A percentile compares a stretch with the other conserved stretches of the same genome.
phyloP scores from a whole-genome alignment of 2,113 vertebrate species.

The Hystrix brachyura region DNA sequence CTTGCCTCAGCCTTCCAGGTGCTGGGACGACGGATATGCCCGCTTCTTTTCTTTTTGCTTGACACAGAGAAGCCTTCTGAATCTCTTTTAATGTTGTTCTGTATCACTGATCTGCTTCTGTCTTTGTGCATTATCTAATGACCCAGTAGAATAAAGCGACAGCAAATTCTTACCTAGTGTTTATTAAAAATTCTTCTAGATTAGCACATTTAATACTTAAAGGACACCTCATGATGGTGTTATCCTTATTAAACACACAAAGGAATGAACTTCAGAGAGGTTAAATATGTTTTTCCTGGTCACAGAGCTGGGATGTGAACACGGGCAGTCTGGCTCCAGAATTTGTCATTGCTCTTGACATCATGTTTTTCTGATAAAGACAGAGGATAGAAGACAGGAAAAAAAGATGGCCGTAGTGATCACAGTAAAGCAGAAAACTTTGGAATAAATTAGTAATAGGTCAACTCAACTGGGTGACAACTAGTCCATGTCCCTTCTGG shows the following conservation, averaged over 20 bases:
- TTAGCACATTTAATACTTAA: not conserved
- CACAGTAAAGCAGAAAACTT: not conserved
- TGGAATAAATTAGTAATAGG: not conserved
- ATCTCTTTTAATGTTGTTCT: not conserved
- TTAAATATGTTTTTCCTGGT: not conserved
- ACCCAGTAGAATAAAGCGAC: not conserved
- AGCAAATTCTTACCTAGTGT: not conserved
- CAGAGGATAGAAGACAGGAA: not conserved
- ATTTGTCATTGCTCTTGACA: not conserved
- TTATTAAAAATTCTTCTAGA: not conserved
- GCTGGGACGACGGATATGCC: not conserved
- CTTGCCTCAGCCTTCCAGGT: not conserved
- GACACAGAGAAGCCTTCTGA: not conserved
- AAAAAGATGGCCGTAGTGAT: not conserved
- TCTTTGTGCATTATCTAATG: not conserved
- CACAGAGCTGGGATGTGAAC: not conserved
- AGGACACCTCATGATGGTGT: not conserved
- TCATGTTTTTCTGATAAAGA: constrained; percentile 2
- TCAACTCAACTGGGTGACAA: not conserved
- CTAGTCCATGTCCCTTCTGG: too few relatives aligned
- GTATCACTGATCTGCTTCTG: not conserved
- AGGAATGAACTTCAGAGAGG: not conserved
- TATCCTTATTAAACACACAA: not conserved
- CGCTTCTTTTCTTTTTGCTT: not conserved
- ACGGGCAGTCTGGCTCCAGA: not conserved